Evolutionary conservation across 92 coral and sea anemone genomes (phyloP).

Genomic region (Porites evermanni): DNA sequence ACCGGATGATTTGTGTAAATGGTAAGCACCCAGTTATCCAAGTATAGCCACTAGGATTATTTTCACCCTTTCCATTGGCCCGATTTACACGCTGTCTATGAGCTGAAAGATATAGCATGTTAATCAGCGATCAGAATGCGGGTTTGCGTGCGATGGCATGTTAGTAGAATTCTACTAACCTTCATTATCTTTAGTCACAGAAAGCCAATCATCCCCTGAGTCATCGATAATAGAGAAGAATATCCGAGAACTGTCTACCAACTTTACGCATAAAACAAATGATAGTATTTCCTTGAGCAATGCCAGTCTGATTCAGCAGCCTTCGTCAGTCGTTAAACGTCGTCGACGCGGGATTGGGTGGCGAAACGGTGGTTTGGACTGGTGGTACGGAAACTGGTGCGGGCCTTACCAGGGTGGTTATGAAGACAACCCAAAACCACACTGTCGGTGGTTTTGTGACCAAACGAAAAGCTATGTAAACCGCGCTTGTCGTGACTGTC

Average conservation of each 20-base stretch:
- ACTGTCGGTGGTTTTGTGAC: slow-evolving; percentile 10
- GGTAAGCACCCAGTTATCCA: too few relatives aligned
- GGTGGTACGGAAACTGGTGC: slow-evolving; percentile 74
- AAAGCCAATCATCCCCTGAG: not conserved
- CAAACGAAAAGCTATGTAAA: slow-evolving; percentile 29
- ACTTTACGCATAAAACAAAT: slow-evolving; percentile 10
- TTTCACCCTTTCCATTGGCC: too few relatives aligned
- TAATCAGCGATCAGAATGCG: too few relatives aligned
- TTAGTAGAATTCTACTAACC: too few relatives aligned
- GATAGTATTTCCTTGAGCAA: not conserved
- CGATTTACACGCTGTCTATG: too few relatives aligned
- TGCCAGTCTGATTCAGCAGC: not conserved
- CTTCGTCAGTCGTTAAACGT: not conserved
- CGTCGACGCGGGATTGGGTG: slow-evolving; percentile 55
- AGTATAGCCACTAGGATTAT: not conserved
- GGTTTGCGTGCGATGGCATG: too few relatives aligned
- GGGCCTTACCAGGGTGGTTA: slow-evolving; percentile 59
- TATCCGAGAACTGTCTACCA: slow-evolving; percentile 4
- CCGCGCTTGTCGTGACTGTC: slow-evolving; percentile 46
- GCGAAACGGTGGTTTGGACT: slow-evolving; percentile 38
- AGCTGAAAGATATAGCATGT: too few relatives aligned
- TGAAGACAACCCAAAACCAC: slow-evolving; percentile 27
- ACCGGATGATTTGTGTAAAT: too few relatives aligned
- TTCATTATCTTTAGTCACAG: slow-evolving; percentile 16
- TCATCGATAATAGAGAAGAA: slow-evolving; percentile 1